phyloP scores from a whole-genome alignment of 2,113 vertebrate genomes.

The Phainopepla nitens region DNA sequence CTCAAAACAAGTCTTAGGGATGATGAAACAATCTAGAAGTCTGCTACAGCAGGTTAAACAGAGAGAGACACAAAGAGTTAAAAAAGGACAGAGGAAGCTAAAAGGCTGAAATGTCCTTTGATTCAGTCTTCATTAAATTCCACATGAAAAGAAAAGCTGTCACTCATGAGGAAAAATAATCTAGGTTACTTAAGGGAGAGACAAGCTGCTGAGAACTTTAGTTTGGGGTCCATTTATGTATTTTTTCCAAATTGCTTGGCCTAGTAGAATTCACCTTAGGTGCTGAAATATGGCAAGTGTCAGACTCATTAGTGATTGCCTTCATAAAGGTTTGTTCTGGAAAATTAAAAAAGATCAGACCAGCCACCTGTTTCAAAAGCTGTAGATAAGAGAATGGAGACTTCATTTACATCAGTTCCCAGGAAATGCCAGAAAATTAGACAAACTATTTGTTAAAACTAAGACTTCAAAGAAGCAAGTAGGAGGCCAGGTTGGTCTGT shows the following conservation, averaged over 20 bases:
- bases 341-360: neutral
- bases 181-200: neutral
- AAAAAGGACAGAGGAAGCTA: neutral
- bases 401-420: neutral
- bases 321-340: neutral
- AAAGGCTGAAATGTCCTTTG: neutral
- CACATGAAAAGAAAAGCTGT: neutral
- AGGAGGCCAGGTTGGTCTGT: neutral
- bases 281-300: neutral
- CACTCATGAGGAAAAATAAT: neutral
- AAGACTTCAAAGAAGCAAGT: neutral
- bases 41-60: neutral
- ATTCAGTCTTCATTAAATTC: neutral
- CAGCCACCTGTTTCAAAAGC: neutral
- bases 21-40: neutral
- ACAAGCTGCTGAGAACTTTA: neutral
- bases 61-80: accelerated
- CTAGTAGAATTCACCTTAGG: neutral
- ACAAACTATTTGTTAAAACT: neutral
- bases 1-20: neutral
- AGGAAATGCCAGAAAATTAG: neutral
- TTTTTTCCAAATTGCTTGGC: neutral
- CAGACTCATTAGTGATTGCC: neutral
- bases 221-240: neutral
- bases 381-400: neutral